Percentiles rank a stretch among this genome's conserved stretches.
These are phyloP conservation scores for Masticophis lateralis DNA, from an alignment of 2,797 vertebrate genomes.

Conservation along the genomic window DNA sequence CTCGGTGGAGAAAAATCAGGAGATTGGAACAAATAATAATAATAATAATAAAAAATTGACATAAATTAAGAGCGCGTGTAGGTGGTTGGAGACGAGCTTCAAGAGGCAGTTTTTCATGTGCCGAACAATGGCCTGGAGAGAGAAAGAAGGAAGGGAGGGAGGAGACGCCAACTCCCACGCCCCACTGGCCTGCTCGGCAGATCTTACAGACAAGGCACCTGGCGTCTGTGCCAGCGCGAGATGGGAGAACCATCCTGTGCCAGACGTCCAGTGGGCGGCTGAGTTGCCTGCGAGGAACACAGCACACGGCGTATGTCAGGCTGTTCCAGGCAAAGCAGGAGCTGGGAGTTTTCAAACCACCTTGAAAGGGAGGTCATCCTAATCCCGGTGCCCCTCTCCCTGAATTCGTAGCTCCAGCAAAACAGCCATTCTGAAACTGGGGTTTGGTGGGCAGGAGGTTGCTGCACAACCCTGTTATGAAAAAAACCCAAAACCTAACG, in stretches of 20 bases:
- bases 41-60: too few relatives aligned
- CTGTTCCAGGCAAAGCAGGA: conserved; percentile 9
- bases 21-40: neutral
- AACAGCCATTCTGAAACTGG: neutral
- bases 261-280: conserved; percentile 58
- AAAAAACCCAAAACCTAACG: neutral
- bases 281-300: conserved; percentile 40
- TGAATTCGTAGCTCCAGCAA: neutral
- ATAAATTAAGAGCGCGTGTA: neutral
- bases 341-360: neutral
- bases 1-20: neutral
- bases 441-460: neutral
- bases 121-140: neutral
- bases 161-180: neutral
- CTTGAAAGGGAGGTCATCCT: neutral
- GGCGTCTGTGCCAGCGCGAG: neutral
- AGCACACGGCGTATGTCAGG: conserved; percentile 8
- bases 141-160: neutral
- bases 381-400: neutral
- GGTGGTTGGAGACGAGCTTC: neutral
- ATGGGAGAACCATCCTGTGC: conserved; percentile 42
- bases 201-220: conserved; percentile 4
- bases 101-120: neutral
- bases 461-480: neutral
- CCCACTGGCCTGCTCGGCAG: neutral